These are phyloP conservation scores for Oryzias celebensis DNA, from an alignment of 2,113 vertebrate species.

Conservation along the genomic window DNA sequence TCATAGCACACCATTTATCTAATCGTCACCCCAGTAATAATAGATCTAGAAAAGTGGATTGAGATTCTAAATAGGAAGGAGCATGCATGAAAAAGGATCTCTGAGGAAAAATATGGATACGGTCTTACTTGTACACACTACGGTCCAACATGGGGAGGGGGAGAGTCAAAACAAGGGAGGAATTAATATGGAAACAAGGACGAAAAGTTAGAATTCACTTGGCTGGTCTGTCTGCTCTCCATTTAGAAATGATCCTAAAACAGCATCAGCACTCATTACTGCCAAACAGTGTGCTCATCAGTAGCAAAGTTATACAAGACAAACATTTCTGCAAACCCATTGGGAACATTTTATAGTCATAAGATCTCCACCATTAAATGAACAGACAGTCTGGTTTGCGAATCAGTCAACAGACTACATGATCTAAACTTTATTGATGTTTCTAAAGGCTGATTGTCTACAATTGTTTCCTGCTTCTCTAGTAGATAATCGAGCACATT, in stretches of 20 bases:
- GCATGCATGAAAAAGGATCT: slow-evolving; percentile 66
- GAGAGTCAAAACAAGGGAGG: slow-evolving; percentile 79
- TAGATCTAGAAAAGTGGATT: slow-evolving; percentile 34
- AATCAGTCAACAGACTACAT: no score
- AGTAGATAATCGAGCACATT: no score
- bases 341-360: slow-evolving; percentile 5
- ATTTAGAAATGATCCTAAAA: slow-evolving; percentile 29
- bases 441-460: no score
- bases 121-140: slow-evolving; percentile 95
- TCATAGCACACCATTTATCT: slow-evolving; percentile 14
- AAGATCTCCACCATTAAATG: neutral
- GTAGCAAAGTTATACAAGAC: neutral
- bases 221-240: slow-evolving; percentile 58
- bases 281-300: neutral
- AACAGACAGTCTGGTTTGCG: neutral
- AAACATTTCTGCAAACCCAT: neutral
- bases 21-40: slow-evolving; percentile 45
- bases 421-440: no score
- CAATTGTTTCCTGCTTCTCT: no score
- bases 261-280: slow-evolving; percentile 9
- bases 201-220: slow-evolving; percentile 79
- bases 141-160: slow-evolving; percentile 82
- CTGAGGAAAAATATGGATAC: slow-evolving; percentile 54
- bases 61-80: slow-evolving; percentile 24
- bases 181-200: slow-evolving; percentile 67